Evolutionary conservation across 2,113 vertebrate genomes (phyloP), one percentile per base, ranked within the genome.

Genomic region (Aythya baeri): DNA sequence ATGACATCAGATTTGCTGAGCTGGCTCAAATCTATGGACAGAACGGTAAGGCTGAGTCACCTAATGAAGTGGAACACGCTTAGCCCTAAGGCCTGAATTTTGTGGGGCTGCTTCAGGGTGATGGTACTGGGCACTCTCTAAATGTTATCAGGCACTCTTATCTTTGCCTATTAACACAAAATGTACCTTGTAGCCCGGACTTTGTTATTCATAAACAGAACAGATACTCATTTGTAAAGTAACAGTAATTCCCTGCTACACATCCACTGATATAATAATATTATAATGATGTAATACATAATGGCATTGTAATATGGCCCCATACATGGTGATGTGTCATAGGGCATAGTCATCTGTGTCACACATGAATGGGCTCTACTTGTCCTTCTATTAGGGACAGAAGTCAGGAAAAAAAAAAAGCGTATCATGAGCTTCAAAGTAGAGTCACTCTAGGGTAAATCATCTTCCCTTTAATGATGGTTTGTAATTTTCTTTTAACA

Each of bases 1-100:
- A 99, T 1, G 99, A 99, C 92, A 98, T 99, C 11, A 98, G 99
- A 72, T 99, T 99, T 92, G 98, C 99, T 58, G 99, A 99, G 94
- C 98, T 99, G 34, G 99, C 99, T 27, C 99, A 99, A 65, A 97
- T 99, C 94, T 99, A 99, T 4, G 86, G 98, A 14, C 98, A 98
- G 89, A 98, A 97, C 98, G 99, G 99, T 99, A n/a, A 98, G 98
- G 86, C 25, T 43, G 72, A 54, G 25, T 63, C 55, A 8, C 7
- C 9, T 21, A 3, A 13, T 7, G 11, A 58, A 17, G 4, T 8
- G 34, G 34, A 41, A 26, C 18, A 1, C 1, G n/a, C 36, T 43
- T 36, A 76, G 61, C 20, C 25, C 46, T 44, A 13, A 44, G 72
- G 87, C 49, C 13, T n/a, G 58, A 63, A 4, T 34, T 7, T 7